Evolutionary conservation across 2,797 vertebrate species (phyloP), one percentile per base, ranked within the genome.

Genomic region (Danio choprae): DNA sequence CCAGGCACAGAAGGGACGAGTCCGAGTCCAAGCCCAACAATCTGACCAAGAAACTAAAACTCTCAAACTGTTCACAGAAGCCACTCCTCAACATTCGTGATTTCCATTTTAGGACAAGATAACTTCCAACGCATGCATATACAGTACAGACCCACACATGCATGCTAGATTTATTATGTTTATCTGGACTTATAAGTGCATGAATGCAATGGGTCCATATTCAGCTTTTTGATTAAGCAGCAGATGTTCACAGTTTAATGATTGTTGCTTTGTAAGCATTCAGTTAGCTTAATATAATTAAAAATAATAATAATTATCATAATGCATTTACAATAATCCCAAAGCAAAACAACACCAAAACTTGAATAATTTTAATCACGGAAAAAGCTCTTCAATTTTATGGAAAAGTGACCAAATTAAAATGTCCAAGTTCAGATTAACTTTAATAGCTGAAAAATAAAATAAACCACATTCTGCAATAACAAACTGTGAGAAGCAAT

Each of bases 101-200:
- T 55, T 48, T 59, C 77, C 77, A 51, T 79, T 63, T 79, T 63
- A 79, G 77, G 77, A 71, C 13, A 53, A 41, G 18, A 71, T 9
- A 56, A 41, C 8, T 62, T 48, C 4, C 18, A 36, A 63, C 46
- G 72, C 36, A 44, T 13, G n/a, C 0, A 55, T 4, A 53, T 10
- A 55, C 18, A 29, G 29, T 29, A 69, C 44, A 79, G n/a, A 44
- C 58, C 16, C 46, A 63, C n/a, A 55, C 44, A 50, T 11, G 20
- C 15, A 38, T 1, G 3, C 15, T 9, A 56, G 44, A 60, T 51
- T 60, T 50, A 43, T 59, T 4, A 50, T 79, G 58, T 63, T 55
- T 72, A 63, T 40, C 15, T 41, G 43, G 4, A 10, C 22, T 2
- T 36, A 1, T 7, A 59, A 69, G 58, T 29, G 53, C 22, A 46